Evolutionary conservation across 2,113 vertebrate genomes (phyloP).

Genomic region (Chinchilla lanigera): DNA sequence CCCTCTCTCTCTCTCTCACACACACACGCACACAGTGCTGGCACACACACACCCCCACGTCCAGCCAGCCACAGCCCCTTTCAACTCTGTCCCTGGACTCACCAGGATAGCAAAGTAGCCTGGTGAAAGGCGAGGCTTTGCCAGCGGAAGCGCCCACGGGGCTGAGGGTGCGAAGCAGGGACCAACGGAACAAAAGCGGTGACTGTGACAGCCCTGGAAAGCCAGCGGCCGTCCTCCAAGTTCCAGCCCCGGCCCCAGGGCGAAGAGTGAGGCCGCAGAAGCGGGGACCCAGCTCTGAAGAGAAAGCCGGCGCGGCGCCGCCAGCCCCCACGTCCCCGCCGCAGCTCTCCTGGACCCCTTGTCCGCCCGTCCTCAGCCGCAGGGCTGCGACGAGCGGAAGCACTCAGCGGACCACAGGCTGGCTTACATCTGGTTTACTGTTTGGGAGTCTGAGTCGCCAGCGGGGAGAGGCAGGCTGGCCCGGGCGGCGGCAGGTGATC

Average conservation of each 20-base stretch:
- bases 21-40: too few relatives aligned
- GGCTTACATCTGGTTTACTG: constrained; percentile 36
- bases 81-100: background rate
- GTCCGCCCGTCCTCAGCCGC: rapidly evolving
- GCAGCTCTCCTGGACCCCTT: background rate
- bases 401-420: background rate
- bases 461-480: constrained; percentile 4
- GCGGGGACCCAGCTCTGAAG: background rate
- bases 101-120: background rate
- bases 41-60: rapidly evolving
- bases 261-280: background rate
- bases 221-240: background rate
- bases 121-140: rapidly evolving
- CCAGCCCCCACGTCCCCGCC: too few relatives aligned
- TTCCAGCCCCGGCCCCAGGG: background rate
- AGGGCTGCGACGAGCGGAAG: background rate
- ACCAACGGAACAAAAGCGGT: background rate
- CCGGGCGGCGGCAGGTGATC: background rate
- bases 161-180: too few relatives aligned
- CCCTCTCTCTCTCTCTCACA: background rate
- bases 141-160: background rate
- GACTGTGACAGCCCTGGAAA: rapidly evolving
- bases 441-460: constrained; percentile 44
- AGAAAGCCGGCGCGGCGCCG: background rate
- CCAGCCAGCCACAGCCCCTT: background rate